These are phyloP conservation scores for Brachionus sp. DNA, from an alignment of 1,140 invertebrate species.

Conservation along the genomic window DNA sequence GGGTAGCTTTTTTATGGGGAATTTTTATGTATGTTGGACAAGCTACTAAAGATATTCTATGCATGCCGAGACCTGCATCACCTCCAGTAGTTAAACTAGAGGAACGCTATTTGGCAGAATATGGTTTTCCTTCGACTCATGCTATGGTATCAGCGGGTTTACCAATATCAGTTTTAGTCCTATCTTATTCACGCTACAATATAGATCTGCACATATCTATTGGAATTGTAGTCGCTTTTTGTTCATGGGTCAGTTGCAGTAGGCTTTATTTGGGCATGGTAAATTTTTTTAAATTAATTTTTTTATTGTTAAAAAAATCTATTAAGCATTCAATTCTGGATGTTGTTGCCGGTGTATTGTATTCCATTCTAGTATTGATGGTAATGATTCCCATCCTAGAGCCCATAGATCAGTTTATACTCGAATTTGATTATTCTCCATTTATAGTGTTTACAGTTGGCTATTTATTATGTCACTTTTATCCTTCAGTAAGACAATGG, in stretches of 20 bases:
- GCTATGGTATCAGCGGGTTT: slow-evolving; percentile 69
- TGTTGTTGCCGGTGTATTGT: slow-evolving; percentile 60
- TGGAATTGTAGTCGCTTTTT: not conserved
- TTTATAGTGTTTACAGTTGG: slow-evolving; percentile 68
- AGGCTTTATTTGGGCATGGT: slow-evolving; percentile 82
- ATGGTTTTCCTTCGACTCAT: slow-evolving; percentile 89
- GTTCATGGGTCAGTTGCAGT: slow-evolving; percentile 69
- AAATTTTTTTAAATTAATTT: slow-evolving; percentile 66
- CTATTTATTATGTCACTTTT: slow-evolving; percentile 67
- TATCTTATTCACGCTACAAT: slow-evolving; percentile 34
- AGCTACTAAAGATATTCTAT: slow-evolving; percentile 79
- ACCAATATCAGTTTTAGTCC: slow-evolving; percentile 31
- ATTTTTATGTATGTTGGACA: slow-evolving; percentile 72
- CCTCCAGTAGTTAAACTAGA: slow-evolving; percentile 79
- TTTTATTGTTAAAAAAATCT: not conserved
- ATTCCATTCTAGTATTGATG: slow-evolving; percentile 68
- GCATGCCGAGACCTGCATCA: slow-evolving; percentile 75
- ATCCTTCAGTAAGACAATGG: slow-evolving; percentile 62
- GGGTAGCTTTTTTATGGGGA: slow-evolving; percentile 66
- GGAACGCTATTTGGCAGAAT: slow-evolving; percentile 77
- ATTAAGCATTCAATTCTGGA: slow-evolving; percentile 48
- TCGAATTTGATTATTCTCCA: slow-evolving; percentile 68
- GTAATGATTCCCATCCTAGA: slow-evolving; percentile 72
- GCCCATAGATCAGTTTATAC: slow-evolving; percentile 68
- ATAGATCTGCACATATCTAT: slow-evolving; percentile 27